Conservation (phyloP, 2,888 invertebrate species). For the Sarcophaga subvicina region DNA sequence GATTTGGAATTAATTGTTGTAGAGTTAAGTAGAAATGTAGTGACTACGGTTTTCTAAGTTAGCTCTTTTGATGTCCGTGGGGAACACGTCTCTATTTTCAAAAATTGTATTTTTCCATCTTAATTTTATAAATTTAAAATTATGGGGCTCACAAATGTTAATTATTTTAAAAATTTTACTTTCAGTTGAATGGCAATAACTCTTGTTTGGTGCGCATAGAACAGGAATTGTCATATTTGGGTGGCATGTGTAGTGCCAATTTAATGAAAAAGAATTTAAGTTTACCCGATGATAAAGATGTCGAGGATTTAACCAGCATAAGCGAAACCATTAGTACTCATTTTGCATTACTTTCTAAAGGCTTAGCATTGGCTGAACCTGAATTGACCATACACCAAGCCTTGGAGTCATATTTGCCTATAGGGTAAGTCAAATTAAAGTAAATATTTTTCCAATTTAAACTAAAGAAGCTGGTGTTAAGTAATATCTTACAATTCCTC, state of each 20-base stretch:
- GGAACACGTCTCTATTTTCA: too few species aligned
- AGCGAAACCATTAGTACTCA: slow-evolving; percentile 84
- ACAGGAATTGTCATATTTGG: slow-evolving; percentile 94
- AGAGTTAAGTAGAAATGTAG: too few species aligned
- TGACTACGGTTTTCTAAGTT: too few species aligned
- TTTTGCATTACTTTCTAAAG: slow-evolving; percentile 91
- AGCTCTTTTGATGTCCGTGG: too few species aligned
- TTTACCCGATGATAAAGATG: slow-evolving; percentile 87
- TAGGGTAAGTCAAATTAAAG: slow-evolving; percentile 85
- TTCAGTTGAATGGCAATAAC: slow-evolving; percentile 79
- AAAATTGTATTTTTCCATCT: too few species aligned
- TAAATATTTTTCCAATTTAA: neutral
- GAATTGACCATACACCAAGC: slow-evolving; percentile 94
- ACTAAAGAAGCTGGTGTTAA: neutral
- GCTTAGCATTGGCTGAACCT: slow-evolving; percentile 93
- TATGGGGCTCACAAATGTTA: neutral
- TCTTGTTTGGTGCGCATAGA: slow-evolving; percentile 86
- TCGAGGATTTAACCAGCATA: slow-evolving; percentile 87
- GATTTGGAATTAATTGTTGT: too few species aligned
- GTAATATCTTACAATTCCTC: too few species aligned
- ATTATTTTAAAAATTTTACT: neutral
- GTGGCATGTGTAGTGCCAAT: slow-evolving; percentile 95
- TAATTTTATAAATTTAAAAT: neutral
- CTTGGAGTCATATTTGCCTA: slow-evolving; percentile 92
- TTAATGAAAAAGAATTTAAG: slow-evolving; percentile 92